phyloP scores from a whole-genome alignment of 2,113 vertebrate species.

The Oncorhynchus mykiss region DNA sequence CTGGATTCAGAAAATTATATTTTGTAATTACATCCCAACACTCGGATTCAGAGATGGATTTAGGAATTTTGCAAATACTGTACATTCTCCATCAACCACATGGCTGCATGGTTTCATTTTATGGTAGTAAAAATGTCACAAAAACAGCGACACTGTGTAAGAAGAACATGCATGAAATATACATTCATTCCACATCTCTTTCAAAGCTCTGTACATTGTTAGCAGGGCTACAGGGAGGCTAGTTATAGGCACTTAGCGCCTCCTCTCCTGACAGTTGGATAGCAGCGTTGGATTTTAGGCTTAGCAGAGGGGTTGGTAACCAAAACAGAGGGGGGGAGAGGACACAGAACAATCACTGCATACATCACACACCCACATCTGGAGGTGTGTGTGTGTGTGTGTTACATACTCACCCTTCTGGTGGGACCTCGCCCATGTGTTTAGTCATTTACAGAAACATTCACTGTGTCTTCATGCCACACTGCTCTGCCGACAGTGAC shows the following conservation, averaged over 20 bases:
- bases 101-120: too few species aligned
- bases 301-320: conserved; percentile 50
- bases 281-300: conserved; percentile 45
- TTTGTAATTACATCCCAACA: too few species aligned
- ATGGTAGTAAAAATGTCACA: too few species aligned
- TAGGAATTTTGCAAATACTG: too few species aligned
- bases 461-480: conserved; percentile 48
- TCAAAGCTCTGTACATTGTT: neutral
- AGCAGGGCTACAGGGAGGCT: too few species aligned
- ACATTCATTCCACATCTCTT: neutral
- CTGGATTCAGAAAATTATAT: too few species aligned
- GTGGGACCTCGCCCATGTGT: conserved; percentile 53
- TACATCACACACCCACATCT: conserved; percentile 51
- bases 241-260: conserved; percentile 23
- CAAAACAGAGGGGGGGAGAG: conserved; percentile 60
- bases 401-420: conserved; percentile 39
- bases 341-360: conserved; percentile 51
- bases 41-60: too few species aligned
- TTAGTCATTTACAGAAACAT: conserved; percentile 69
- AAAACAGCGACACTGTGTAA: too few species aligned
- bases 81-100: too few species aligned
- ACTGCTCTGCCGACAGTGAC: conserved; percentile 60
- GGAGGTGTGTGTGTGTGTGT: conserved; percentile 26
- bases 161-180: too few species aligned
- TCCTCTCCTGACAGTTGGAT: conserved; percentile 24